Base-by-base conservation (phyloP, 1,140 invertebrate genomes). In the Mactra quadrangularis region DNA sequence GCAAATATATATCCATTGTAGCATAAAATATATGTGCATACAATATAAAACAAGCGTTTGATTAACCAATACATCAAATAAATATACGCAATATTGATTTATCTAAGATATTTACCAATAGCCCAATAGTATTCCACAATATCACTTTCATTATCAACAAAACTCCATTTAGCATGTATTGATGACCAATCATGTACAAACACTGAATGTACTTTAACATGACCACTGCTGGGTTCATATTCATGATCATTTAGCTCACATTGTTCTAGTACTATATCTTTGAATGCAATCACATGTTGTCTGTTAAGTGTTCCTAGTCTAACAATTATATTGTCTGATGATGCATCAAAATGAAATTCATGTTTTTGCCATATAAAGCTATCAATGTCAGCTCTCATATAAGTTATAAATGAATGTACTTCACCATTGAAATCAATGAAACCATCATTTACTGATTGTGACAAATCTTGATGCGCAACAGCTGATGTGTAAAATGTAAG, bases 71-170 rank as follows among this genome's bases (percentile, higher is more conserved):
- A n/a, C n/a, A n/a, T n/a, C n/a, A n/a, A n/a, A n/a, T n/a, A 41
- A 41, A 41, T 41, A 41, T 7, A 41, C 15, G 38, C 38, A 41
- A 41, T 41, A 41, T n/a, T n/a, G n/a, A n/a, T n/a, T n/a, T n/a
- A n/a, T n/a, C n/a, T n/a, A n/a, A n/a, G n/a, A 70, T 29, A 71
- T 72, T 62, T 62, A 85, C 85, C 85, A 60, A 87, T 47, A 15
- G 85, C 85, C 82, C 83, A 87, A 31, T 57, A 41, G 52, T 82
- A 87, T 15, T 85, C 78, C 31, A 55, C 55, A 33, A 87, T 85
- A 15, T 72, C 60, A 62, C 70, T 77, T n/a, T 82, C 72, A 3
- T 47, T 31, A 72, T 87, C 85, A 9, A 25, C 27, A 60, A 85
- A 85, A 52, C 75, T 50, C 85, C 85, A 87, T 2, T 64, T 35